These are phyloP conservation scores for Trichacis sp. DNA, from an alignment of 2,888 invertebrate genomes.

Conservation along the genomic window DNA sequence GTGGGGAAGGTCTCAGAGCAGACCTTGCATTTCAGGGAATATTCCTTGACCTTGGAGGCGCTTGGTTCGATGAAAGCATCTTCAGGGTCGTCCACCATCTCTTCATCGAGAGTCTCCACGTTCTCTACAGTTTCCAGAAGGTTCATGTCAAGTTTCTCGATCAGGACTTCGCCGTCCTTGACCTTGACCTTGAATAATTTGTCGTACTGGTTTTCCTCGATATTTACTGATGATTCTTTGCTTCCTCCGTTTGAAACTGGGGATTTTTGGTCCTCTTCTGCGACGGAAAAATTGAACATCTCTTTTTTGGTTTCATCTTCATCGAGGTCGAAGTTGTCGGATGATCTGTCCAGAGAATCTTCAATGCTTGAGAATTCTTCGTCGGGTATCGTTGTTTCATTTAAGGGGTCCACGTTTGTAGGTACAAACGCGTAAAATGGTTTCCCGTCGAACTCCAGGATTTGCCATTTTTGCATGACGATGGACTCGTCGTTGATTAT, in stretches of 20 bases:
- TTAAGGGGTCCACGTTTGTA: conserved; percentile 56
- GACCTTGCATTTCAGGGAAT: conserved; percentile 56
- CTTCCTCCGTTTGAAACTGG: conserved; percentile 44
- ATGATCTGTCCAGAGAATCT: no score
- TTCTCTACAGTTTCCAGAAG: conserved; percentile 15
- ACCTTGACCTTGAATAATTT: conserved; percentile 60
- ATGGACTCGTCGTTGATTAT: conserved; percentile 62
- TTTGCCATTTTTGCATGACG: conserved; percentile 67
- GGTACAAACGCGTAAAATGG: conserved; percentile 67
- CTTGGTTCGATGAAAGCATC: neutral
- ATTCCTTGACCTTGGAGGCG: neutral
- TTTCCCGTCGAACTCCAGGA: conserved; percentile 65
- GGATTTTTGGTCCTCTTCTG: no score
- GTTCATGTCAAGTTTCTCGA: conserved; percentile 52
- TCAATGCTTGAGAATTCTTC: conserved; percentile 5
- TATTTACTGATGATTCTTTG: conserved; percentile 9
- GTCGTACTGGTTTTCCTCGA: conserved; percentile 27
- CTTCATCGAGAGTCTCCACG: neutral
- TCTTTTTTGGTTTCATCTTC: no score
- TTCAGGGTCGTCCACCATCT: conserved; percentile 1
- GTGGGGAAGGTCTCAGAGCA: conserved; percentile 62
- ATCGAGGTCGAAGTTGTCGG: no score
- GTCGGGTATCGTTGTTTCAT: conserved; percentile 50
- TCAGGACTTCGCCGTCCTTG: conserved; percentile 54
- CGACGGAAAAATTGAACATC: no score